These are phyloP conservation scores for Elachura formosa DNA, from an alignment of 2,113 vertebrate species.

Conservation along the genomic window DNA sequence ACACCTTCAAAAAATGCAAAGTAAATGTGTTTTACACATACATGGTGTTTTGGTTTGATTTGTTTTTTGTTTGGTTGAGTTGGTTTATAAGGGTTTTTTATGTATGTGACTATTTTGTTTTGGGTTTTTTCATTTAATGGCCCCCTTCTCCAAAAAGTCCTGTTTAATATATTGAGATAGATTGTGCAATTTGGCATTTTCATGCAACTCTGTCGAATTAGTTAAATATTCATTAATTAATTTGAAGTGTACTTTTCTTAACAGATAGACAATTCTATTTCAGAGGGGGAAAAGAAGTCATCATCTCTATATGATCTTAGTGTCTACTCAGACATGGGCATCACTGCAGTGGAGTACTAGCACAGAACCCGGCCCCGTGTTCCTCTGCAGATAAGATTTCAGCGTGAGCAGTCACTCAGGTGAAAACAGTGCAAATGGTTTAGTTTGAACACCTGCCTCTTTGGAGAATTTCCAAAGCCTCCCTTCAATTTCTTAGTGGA, in stretches of 20 bases:
- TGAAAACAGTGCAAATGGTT: not conserved
- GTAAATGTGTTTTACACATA: rapidly evolving
- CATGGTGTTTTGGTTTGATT: not conserved
- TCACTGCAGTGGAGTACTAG: not conserved
- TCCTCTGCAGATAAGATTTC: not conserved
- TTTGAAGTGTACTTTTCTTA: not conserved
- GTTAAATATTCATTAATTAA: not conserved
- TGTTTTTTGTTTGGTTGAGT: not conserved
- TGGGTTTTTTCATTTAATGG: not conserved
- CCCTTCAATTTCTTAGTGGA: conserved; percentile 2
- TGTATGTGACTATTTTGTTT: not conserved
- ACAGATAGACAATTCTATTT: not conserved
- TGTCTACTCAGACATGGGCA: not conserved
- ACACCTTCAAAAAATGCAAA: not conserved
- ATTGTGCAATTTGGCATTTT: not conserved
- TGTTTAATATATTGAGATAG: not conserved
- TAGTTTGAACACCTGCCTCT: conserved; percentile 30
- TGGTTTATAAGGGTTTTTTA: rapidly evolving
- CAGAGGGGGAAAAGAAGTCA: not conserved
- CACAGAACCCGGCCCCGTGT: not conserved
- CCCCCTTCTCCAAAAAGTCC: not conserved
- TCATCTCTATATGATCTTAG: not conserved
- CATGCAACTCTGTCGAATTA: not conserved
- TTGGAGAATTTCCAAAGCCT: conserved; percentile 16
- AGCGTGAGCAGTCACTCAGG: not conserved